These are phyloP conservation scores for Cantharis rufa DNA, from an alignment of 2,888 invertebrate species.

Conservation along the genomic window DNA sequence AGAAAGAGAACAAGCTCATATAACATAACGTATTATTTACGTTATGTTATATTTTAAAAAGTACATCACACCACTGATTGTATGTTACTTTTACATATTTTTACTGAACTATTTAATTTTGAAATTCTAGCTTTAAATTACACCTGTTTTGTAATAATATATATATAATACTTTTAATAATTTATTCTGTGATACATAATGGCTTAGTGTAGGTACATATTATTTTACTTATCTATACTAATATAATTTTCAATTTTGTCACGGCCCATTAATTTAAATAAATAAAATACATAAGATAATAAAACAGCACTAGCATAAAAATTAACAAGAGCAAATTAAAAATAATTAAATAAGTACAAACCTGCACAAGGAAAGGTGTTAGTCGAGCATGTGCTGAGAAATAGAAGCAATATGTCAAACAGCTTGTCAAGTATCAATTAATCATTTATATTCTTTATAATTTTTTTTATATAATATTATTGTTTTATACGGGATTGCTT, in stretches of 20 bases:
- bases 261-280: not conserved
- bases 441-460: conserved; percentile 22
- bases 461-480: not conserved
- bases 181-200: not conserved
- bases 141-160: not conserved
- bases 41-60: no score
- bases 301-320: not conserved
- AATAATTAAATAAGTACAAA: not conserved
- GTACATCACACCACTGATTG: no score
- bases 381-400: not conserved
- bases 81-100: no score
- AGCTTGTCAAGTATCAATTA: conserved; percentile 29
- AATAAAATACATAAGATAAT: not conserved
- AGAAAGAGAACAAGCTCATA: no score
- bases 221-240: not conserved
- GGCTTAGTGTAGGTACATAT: not conserved
- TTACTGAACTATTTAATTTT: no score
- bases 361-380: not conserved
- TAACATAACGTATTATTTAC: no score
- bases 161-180: not conserved
- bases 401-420: conserved; percentile 19
- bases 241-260: not conserved
- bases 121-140: no score
- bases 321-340: not conserved
- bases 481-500: not conserved